Percentiles rank a stretch among this genome's conserved stretches.
Evolutionary conservation across 2,113 vertebrate genomes (phyloP).

Genomic region (Prochilodus magdalenae): DNA sequence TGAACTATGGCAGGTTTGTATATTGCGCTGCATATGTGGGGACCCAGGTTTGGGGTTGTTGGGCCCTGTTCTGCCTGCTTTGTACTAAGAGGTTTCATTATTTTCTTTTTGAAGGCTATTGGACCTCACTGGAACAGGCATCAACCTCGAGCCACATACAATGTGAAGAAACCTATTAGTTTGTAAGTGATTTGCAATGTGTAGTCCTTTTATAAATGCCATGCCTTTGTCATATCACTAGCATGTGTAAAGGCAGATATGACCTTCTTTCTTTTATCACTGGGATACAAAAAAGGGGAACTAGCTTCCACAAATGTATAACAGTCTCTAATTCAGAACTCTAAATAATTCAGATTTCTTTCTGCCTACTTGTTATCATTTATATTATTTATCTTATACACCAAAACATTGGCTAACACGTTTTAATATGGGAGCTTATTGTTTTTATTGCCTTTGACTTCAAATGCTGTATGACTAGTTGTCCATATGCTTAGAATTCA

Average conservation of each 20-base stretch:
- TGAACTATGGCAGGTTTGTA: conserved; percentile 76
- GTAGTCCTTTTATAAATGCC: neutral
- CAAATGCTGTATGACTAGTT: too few species aligned
- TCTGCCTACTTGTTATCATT: neutral
- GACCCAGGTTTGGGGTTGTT: neutral
- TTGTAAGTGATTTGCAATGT: conserved; percentile 74
- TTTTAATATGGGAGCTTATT: too few species aligned
- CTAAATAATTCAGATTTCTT: too few species aligned
- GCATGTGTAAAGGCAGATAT: neutral
- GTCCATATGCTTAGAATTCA: too few species aligned
- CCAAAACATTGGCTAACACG: too few species aligned
- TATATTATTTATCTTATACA: too few species aligned
- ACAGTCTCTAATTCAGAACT: too few species aligned
- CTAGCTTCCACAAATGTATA: neutral
- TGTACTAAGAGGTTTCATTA: neutral
- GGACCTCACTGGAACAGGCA: conserved; percentile 77
- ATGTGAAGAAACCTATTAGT: conserved; percentile 64
- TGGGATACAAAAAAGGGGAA: neutral
- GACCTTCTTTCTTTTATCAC: neutral
- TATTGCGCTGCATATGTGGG: neutral
- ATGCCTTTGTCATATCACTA: neutral
- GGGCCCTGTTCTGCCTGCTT: conserved; percentile 5
- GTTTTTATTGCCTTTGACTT: too few species aligned
- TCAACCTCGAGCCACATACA: conserved; percentile 71
- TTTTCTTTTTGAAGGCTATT: conserved; percentile 64